Evolutionary conservation across 2,888 invertebrate species (phyloP), one percentile per base, ranked within the genome.

Genomic region (Tiphia femorata): DNA sequence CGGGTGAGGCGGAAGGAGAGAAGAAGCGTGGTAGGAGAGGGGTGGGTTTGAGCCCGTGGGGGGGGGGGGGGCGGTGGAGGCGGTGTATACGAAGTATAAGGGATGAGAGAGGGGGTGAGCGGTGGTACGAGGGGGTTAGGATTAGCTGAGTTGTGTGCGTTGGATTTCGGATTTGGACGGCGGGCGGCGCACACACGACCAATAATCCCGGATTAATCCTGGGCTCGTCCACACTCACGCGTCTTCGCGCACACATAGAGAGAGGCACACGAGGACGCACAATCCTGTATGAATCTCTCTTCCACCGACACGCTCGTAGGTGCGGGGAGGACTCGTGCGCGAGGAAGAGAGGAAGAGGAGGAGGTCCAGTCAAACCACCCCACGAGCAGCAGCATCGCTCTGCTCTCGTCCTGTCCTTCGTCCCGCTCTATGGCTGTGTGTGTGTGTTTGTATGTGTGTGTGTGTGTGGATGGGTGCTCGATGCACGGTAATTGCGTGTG

Each of bases 121-220:
- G 41, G 41, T 16, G n/a, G 14, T 41, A 19, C 37, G 37, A 19
- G 40, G 70, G 62, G 64, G 69, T 72, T 74, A 74, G 81, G 77
- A 79, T 80, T 81, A 81, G 72, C 76, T 70, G 74, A 70, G 74
- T 72, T 75, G 81, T 81, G 78, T 80, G 82, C 76, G 81, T 81
- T 76, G 78, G 82, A 82, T 82, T 81, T 81, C 67, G 79, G 79
- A 79, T 81, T 80, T 79, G 76, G 76, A 72, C 70, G 73, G 67
- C 77, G 70, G 70, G 68, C 67, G 61, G 66, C 74, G 67, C 76
- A 76, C 75, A 78, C 77, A 73, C 73, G 70, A 67, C 70, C 76
- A 76, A 76, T 81, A 80, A 81, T 80, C 79, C 80, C 67, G 72
- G 79, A 80, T 80, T 80, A 80, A 80, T 78, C 81, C 79, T 68